These are phyloP conservation scores for Hydropotes inermis DNA, from an alignment of 2,113 vertebrate genomes.

Conservation along the genomic window DNA sequence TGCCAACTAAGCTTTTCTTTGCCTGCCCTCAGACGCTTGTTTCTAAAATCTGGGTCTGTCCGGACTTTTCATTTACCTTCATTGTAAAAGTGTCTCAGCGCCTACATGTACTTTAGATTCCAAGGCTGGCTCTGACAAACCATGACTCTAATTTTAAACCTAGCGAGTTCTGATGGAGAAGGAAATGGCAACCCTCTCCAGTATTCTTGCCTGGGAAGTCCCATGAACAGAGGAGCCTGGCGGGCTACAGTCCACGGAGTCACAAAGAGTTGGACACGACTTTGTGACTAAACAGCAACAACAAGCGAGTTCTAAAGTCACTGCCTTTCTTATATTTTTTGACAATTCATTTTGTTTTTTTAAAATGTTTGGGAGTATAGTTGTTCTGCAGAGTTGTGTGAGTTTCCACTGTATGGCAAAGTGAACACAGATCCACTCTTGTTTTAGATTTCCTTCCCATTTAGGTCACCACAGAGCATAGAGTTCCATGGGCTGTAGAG, in stretches of 20 bases:
- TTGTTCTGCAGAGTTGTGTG: too few relatives aligned
- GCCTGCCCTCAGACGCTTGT: background rate
- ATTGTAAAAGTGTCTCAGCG: background rate
- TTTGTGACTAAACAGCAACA: background rate
- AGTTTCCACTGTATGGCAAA: background rate
- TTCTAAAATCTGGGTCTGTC: background rate
- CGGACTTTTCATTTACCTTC: background rate
- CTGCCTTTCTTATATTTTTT: background rate
- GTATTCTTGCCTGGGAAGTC: background rate
- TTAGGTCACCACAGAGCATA: background rate
- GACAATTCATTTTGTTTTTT: background rate
- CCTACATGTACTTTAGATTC: background rate
- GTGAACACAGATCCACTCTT: background rate
- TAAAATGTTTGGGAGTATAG: background rate
- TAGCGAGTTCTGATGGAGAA: background rate
- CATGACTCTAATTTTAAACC: background rate
- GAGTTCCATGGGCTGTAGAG: background rate
- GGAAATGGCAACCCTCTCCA: background rate
- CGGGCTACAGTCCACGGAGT: fast-evolving
- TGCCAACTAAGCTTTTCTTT: background rate
- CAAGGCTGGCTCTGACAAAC: background rate
- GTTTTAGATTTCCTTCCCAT: background rate
- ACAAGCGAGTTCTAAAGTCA: background rate
- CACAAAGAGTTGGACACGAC: background rate
- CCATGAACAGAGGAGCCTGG: background rate